Conservation (phyloP, 2,113 vertebrate species). For the Heterotis niloticus region DNA sequence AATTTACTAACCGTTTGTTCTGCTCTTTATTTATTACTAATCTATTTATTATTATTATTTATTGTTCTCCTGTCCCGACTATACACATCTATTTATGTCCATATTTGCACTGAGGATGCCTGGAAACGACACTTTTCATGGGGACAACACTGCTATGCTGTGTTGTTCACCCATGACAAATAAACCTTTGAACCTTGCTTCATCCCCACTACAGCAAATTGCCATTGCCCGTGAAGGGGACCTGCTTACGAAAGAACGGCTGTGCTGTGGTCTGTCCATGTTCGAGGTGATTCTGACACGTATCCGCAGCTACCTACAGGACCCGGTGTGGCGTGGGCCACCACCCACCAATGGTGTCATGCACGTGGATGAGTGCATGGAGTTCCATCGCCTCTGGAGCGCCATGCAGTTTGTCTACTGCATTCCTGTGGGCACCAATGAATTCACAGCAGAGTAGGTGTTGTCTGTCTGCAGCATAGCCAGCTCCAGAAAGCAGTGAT, state of each 20-base stretch:
- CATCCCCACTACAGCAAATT: constrained; percentile 80
- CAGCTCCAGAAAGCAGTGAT: too few relatives aligned
- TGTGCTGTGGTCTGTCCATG: constrained; percentile 98
- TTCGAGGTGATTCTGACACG: constrained; percentile 96
- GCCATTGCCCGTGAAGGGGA: constrained; percentile 96
- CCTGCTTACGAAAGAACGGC: constrained; percentile 95
- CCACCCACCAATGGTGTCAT: constrained; percentile 96
- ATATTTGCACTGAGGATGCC: too few relatives aligned
- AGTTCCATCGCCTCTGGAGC: constrained; percentile 97
- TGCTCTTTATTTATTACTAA: too few relatives aligned
- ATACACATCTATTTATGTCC: too few relatives aligned
- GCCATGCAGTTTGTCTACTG: constrained; percentile 99
- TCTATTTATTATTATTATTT: neutral
- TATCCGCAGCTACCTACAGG: constrained; percentile 94
- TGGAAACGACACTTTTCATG: too few relatives aligned
- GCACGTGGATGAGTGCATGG: constrained; percentile 97
- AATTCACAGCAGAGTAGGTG: constrained; percentile 97
- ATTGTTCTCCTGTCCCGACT: neutral
- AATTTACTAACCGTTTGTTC: too few relatives aligned
- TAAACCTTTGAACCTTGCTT: neutral
- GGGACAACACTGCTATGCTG: too few relatives aligned
- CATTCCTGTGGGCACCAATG: constrained; percentile 94
- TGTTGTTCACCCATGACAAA: too few relatives aligned
- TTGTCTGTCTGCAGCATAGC: accelerated
- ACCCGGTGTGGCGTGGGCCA: constrained; percentile 91